These are phyloP conservation scores for Onthophagus taurus DNA, from an alignment of 1,140 invertebrate species.

Conservation along the genomic window DNA sequence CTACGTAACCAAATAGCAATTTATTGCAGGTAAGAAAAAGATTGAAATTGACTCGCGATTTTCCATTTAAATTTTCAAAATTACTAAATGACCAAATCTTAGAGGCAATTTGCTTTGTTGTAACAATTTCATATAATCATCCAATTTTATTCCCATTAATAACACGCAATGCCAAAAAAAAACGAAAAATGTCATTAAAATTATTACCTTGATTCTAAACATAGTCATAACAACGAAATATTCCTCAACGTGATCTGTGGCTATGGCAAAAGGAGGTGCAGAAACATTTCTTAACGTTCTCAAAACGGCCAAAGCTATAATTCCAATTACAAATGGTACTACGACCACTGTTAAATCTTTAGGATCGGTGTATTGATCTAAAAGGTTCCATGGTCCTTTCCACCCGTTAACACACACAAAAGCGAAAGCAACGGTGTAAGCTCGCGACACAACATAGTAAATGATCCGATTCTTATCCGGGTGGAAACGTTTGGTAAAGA, in stretches of 20 bases:
- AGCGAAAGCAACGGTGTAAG: constrained; percentile 66
- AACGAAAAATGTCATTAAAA: too few species aligned
- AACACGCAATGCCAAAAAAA: too few species aligned
- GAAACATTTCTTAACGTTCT: constrained; percentile 65
- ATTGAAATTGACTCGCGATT: too few species aligned
- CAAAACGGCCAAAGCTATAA: constrained; percentile 54
- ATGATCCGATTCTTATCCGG: constrained; percentile 56
- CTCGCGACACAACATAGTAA: constrained; percentile 60
- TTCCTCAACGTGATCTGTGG: constrained; percentile 57
- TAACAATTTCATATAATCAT: too few species aligned
- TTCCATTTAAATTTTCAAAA: too few species aligned
- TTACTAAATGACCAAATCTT: too few species aligned
- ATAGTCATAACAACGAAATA: constrained; percentile 78
- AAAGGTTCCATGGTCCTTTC: constrained; percentile 68
- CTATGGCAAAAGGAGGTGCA: constrained; percentile 70
- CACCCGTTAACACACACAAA: constrained; percentile 75
- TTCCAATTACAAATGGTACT: constrained; percentile 50
- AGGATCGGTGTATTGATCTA: constrained; percentile 60
- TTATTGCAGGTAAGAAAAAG: too few species aligned
- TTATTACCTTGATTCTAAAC: constrained; percentile 64
- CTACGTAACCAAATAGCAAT: too few species aligned
- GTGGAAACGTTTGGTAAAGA: constrained; percentile 49
- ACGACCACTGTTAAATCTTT: constrained; percentile 48
- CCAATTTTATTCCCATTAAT: too few species aligned
- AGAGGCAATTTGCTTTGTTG: too few species aligned